Evolutionary conservation across 1,140 invertebrate species (phyloP).

Genomic region (Drosophila repleta): DNA sequence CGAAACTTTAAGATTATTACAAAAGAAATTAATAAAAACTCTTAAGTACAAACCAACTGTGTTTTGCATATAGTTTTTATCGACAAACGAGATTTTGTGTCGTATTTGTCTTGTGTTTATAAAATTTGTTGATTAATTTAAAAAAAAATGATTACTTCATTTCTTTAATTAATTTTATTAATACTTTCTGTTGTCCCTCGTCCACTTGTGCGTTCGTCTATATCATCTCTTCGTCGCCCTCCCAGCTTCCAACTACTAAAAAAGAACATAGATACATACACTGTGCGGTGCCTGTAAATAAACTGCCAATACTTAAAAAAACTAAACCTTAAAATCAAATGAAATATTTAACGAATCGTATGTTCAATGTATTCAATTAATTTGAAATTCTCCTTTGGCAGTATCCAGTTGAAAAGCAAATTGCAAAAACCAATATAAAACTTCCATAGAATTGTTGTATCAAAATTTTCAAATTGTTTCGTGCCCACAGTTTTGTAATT

Average conservation of each 20-base stretch:
- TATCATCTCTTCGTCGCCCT: conserved; percentile 40
- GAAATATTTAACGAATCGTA: conserved; percentile 81
- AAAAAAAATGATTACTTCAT: neutral
- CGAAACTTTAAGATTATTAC: conserved; percentile 29
- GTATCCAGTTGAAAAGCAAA: conserved; percentile 7
- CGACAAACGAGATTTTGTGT: conserved; percentile 16
- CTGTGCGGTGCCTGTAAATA: conserved; percentile 83
- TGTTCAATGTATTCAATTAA: conserved; percentile 50
- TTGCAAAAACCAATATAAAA: neutral
- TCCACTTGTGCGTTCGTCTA: conserved; percentile 44
- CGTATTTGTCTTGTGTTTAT: neutral
- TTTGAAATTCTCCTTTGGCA: conserved; percentile 32
- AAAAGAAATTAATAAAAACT: conserved; percentile 49
- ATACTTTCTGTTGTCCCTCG: conserved; percentile 51
- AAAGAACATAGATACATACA: conserved; percentile 71
- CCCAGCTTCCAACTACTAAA: conserved; percentile 69
- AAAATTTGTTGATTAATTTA: conserved; percentile 6
- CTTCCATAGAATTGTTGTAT: conserved; percentile 6
- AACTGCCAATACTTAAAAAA: conserved; percentile 66
- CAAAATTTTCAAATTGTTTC: conserved; percentile 36
- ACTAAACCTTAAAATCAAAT: conserved; percentile 55
- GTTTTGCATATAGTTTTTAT: conserved; percentile 44
- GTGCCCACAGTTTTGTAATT: conserved; percentile 77
- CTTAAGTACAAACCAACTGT: conserved; percentile 38
- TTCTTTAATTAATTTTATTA: conserved; percentile 28